Percentiles rank a stretch among this genome's conserved stretches.
Evolutionary conservation across 2,888 invertebrate genomes (phyloP).

Genomic region (Strigamia crassipes): DNA sequence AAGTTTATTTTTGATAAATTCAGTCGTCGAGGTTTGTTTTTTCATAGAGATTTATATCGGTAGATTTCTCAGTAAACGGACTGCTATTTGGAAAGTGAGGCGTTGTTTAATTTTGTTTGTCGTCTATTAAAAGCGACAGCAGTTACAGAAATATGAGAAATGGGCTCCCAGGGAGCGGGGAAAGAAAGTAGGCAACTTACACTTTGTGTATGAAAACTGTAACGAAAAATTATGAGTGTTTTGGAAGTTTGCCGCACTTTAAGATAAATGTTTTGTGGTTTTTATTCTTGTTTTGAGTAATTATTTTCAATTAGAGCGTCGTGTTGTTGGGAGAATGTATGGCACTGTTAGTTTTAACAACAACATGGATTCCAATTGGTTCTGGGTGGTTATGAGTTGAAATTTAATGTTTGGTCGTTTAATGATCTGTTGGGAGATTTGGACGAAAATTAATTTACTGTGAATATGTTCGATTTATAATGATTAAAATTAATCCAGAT

Average conservation of each 20-base stretch:
- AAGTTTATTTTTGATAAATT: neutral
- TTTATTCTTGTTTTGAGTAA: slow-evolving; percentile 2
- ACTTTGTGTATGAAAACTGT: slow-evolving; percentile 21
- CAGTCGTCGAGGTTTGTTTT: neutral
- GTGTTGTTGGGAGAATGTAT: neutral
- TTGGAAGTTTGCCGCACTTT: slow-evolving; percentile 25
- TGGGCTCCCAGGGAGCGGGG: neutral
- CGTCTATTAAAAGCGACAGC: slow-evolving; percentile 6
- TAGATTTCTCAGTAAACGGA: neutral
- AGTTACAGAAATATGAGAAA: slow-evolving; percentile 17
- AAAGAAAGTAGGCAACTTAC: slow-evolving; percentile 28
- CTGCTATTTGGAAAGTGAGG: neutral
- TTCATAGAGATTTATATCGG: neutral
- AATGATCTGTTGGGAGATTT: too few relatives aligned
- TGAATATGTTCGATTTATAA: neutral
- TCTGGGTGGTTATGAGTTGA: neutral
- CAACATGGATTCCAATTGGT: neutral
- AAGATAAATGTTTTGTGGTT: slow-evolving; percentile 36
- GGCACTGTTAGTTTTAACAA: neutral
- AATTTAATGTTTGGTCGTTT: neutral
- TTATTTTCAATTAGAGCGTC: slow-evolving; percentile 18
- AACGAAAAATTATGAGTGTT: slow-evolving; percentile 40
- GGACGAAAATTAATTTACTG: neutral
- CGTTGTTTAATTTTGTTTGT: slow-evolving; percentile 28
- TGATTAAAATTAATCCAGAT: neutral